These are phyloP conservation scores for Tupaia chinensis DNA, from an alignment of 2,113 vertebrate genomes.

Conservation along the genomic window DNA sequence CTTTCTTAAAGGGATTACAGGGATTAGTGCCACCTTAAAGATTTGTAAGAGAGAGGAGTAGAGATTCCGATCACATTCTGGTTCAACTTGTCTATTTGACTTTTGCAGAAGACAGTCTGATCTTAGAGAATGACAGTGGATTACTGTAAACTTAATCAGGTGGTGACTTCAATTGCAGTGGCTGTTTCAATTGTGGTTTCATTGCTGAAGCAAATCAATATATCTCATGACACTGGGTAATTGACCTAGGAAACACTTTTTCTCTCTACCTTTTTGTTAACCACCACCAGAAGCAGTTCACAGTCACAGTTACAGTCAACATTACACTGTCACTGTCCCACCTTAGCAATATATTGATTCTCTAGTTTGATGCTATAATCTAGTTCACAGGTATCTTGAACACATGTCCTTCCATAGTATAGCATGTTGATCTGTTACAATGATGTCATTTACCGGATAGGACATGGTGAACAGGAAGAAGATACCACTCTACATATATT, in stretches of 20 bases:
- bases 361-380: not conserved
- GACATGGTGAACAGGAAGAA: not conserved
- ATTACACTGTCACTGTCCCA: not conserved
- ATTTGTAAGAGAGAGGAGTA: not conserved
- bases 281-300: not conserved
- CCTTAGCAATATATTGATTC: not conserved
- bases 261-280: not conserved
- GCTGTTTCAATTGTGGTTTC: not conserved
- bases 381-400: not conserved
- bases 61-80: not conserved
- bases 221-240: not conserved
- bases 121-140: not conserved
- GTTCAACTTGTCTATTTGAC: not conserved
- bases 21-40: not conserved
- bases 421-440: not conserved
- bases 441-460: not conserved
- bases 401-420: not conserved
- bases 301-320: not conserved
- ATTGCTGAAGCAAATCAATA: not conserved
- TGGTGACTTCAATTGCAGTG: not conserved
- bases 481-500: not conserved
- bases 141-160: not conserved
- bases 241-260: not conserved
- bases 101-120: not conserved
- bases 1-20: not conserved